A percentile compares a stretch with the other conserved stretches of the same genome.
phyloP scores from a whole-genome alignment of 2,113 vertebrate genomes.

The Notarius quadriscutis region DNA sequence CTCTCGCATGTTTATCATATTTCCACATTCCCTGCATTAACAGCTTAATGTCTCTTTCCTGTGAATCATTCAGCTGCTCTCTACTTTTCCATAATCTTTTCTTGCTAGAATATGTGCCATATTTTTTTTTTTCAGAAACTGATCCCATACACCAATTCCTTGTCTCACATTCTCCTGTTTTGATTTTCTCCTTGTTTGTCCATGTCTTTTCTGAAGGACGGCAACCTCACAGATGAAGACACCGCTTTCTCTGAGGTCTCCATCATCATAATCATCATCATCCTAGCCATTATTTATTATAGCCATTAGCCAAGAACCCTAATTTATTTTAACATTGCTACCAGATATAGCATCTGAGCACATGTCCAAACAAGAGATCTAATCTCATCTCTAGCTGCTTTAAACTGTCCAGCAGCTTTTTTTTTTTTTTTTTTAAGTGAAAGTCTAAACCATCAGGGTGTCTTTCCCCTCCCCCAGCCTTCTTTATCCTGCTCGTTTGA shows the following conservation, averaged over 20 bases:
- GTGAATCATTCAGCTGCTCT: not conserved
- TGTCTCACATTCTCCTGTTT: not conserved
- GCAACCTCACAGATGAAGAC: constrained; percentile 54
- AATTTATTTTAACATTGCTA: not conserved
- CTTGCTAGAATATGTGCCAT: not conserved
- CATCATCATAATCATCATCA: constrained; percentile 18
- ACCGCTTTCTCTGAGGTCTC: constrained; percentile 57
- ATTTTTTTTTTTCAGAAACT: not conserved
- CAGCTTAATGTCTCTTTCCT: not conserved
- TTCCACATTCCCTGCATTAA: not conserved
- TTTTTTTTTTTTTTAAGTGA: too few species aligned
- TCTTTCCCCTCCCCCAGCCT: constrained; percentile 58
- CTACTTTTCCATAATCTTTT: not conserved
- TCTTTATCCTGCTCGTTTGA: constrained; percentile 74
- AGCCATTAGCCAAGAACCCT: not conserved
- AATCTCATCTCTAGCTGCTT: not conserved
- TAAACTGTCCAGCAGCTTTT: not conserved
- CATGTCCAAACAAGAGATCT: not conserved
- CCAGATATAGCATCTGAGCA: not conserved
- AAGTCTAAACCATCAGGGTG: not conserved
- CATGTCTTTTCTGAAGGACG: constrained; percentile 46
- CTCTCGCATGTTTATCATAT: not conserved
- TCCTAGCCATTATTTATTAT: not conserved
- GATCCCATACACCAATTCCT: not conserved
- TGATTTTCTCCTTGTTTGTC: constrained; percentile 9